Conservation (phyloP, 2,113 vertebrate species). For the Phyllostomus hastatus region DNA sequence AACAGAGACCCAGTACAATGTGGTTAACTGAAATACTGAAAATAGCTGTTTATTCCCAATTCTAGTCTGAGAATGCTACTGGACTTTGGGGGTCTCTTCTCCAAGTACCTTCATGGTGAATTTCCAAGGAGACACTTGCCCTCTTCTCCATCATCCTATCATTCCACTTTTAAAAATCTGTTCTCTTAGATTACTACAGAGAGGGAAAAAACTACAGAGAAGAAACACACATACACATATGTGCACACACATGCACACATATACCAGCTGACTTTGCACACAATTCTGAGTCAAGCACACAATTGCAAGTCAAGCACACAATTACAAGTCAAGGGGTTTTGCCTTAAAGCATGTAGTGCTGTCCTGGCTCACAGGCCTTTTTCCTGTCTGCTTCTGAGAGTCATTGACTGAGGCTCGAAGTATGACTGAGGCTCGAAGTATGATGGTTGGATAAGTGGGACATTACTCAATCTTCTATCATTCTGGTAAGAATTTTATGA, state of each 20-base stretch:
- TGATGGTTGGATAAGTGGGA: constrained; percentile 13
- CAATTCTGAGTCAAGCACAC: neutral
- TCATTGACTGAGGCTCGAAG: neutral
- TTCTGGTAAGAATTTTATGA: constrained; percentile 58
- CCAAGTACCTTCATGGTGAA: neutral
- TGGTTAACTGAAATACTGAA: neutral
- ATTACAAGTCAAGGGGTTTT: neutral
- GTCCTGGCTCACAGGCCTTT: neutral
- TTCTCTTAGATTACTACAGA: neutral
- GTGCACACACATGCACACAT: rapidly evolving
- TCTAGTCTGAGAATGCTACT: neutral
- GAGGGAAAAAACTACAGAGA: neutral
- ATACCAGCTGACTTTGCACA: neutral
- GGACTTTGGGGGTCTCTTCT: neutral
- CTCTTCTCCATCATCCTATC: neutral
- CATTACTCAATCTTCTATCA: constrained; percentile 37
- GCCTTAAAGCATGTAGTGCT: neutral
- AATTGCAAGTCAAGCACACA: neutral
- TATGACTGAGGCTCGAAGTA: neutral
- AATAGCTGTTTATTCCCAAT: neutral
- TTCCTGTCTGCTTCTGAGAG: neutral
- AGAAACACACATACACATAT: neutral
- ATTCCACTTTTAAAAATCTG: neutral
- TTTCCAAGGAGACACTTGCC: neutral
- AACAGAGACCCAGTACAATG: neutral